Percentiles rank a stretch among this genome's conserved stretches.
Conservation (phyloP, 2,797 vertebrate genomes). For the Babyrousa celebensis region DNA sequence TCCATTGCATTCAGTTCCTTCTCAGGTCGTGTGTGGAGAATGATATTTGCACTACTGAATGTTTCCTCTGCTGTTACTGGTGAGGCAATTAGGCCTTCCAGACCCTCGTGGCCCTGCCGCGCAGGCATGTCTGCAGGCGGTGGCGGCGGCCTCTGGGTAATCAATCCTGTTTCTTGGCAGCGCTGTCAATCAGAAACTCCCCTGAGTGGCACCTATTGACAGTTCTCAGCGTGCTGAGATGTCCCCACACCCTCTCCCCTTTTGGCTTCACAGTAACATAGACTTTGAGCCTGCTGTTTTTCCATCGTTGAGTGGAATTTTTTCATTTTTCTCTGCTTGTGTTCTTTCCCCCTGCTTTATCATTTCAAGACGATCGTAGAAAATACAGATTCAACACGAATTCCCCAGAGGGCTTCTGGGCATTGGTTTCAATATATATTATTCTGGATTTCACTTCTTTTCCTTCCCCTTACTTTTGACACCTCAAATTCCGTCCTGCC, state of each 20-base stretch:
- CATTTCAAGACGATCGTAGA: conserved; percentile 78
- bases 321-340: conserved; percentile 78
- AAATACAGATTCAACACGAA: conserved; percentile 78
- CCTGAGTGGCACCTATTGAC: conserved; percentile 68
- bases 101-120: accelerated
- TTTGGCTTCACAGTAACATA: conserved; percentile 33
- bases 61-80: conserved; percentile 37
- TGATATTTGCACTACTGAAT: conserved; percentile 33
- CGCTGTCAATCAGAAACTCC: conserved; percentile 73
- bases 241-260: neutral
- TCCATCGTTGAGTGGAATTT: conserved; percentile 74
- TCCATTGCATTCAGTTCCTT: neutral
- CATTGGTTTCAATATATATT: conserved; percentile 47
- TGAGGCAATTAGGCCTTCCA: conserved; percentile 48
- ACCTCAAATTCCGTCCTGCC: neutral
- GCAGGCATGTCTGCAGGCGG: neutral
- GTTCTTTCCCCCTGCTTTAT: conserved; percentile 74
- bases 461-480: neutral
- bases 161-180: conserved; percentile 68
- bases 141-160: neutral
- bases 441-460: conserved; percentile 27
- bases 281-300: conserved; percentile 80
- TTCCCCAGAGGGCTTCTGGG: conserved; percentile 48
- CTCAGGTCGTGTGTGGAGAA: neutral
- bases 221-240: conserved; percentile 1